Evolutionary conservation across 2,888 invertebrate genomes (phyloP).

Genomic region (Heliconius ethilla): DNA sequence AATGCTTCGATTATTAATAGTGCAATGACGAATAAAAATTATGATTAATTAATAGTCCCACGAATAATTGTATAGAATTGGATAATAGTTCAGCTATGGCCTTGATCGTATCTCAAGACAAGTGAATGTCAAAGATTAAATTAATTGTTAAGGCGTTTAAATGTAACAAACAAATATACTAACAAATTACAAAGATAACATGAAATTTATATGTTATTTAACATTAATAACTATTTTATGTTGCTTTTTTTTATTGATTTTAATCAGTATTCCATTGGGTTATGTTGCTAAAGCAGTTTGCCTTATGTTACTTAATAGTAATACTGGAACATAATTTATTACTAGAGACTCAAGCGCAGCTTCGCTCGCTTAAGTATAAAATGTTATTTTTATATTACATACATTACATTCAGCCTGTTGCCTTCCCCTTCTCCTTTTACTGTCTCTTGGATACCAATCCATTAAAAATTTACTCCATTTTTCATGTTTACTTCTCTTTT

Average conservation of each 20-base stretch:
- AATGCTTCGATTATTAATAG: neutral
- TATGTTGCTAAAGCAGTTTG: neutral
- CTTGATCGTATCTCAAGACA: constrained; percentile 10
- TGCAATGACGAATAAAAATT: neutral
- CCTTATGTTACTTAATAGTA: neutral
- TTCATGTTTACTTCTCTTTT: too few species aligned
- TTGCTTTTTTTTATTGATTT: neutral
- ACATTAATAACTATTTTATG: neutral
- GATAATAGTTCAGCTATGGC: neutral
- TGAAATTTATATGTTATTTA: neutral
- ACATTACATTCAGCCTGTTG: too few species aligned
- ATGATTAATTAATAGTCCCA: constrained; percentile 1
- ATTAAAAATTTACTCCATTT: too few species aligned
- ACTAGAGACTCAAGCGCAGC: too few species aligned
- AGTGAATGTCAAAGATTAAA: constrained; percentile 17
- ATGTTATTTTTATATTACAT: too few species aligned
- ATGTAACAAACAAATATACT: constrained; percentile 16
- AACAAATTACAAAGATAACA: constrained; percentile 1
- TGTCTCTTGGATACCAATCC: too few species aligned
- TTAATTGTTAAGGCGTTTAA: constrained; percentile 3
- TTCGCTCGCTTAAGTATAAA: too few species aligned
- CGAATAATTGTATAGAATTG: constrained; percentile 5
- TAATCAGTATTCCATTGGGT: neutral
- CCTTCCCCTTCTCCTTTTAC: too few species aligned
- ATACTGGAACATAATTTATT: too few species aligned